These are phyloP conservation scores for Mesoligia furuncula DNA, from an alignment of 2,888 invertebrate species.

Conservation along the genomic window DNA sequence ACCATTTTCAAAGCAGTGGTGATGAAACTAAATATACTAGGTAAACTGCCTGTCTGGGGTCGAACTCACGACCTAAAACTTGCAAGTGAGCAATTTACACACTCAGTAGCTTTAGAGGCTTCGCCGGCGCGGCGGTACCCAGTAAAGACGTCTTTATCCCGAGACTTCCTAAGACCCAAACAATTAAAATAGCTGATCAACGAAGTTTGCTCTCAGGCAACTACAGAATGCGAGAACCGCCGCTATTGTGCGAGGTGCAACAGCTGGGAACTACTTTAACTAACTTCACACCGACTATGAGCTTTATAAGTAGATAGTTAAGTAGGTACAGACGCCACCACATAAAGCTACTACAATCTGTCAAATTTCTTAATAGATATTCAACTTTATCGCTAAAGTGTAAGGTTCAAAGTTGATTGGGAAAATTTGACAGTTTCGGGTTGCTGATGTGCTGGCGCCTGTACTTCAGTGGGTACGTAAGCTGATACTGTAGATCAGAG, in stretches of 20 bases:
- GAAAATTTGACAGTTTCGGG: too few species aligned
- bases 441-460: too few species aligned
- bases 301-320: not conserved
- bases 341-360: too few species aligned
- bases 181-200: conserved; percentile 47
- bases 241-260: conserved; percentile 37
- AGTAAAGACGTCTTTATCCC: conserved; percentile 15
- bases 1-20: not conserved
- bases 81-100: not conserved
- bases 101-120: not conserved
- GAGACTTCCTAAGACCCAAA: conserved; percentile 13
- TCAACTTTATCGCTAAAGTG: too few species aligned
- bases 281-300: conserved; percentile 22
- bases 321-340: too few species aligned
- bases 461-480: not conserved
- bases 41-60: not conserved
- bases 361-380: too few species aligned
- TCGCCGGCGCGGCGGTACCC: not conserved
- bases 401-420: too few species aligned
- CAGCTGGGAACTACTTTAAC: conserved; percentile 46
- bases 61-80: not conserved
- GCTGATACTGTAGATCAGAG: not conserved
- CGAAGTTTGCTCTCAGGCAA: conserved; percentile 47
- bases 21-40: not conserved
- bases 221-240: conserved; percentile 41